Percentiles rank a stretch among this genome's conserved stretches.
phyloP scores from a whole-genome alignment of 2,888 invertebrate species.

The Carabus problematicus region DNA sequence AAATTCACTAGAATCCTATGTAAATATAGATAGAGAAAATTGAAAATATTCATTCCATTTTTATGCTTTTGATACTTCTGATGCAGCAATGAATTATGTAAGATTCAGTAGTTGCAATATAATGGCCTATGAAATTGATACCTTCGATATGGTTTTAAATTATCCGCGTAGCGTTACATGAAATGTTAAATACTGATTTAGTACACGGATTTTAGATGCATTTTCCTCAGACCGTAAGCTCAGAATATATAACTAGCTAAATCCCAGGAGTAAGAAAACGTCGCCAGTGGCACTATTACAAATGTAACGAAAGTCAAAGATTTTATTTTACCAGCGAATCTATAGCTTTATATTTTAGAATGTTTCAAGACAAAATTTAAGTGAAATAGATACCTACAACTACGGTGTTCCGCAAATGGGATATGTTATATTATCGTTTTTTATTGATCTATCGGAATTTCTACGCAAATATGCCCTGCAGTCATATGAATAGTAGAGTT shows the following conservation, averaged over 20 bases:
- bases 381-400: too few species aligned
- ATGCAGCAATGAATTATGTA: too few species aligned
- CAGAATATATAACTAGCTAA: slow-evolving; percentile 5
- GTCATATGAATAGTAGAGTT: too few species aligned
- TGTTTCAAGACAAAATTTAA: slow-evolving; percentile 3
- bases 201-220: slow-evolving; percentile 1
- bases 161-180: background rate
- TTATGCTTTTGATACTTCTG: too few species aligned
- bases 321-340: slow-evolving; percentile 1
- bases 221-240: background rate
- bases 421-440: too few species aligned
- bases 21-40: background rate
- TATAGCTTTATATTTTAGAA: background rate
- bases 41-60: background rate
- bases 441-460: too few species aligned
- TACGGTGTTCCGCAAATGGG: too few species aligned
- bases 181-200: slow-evolving; percentile 13
- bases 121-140: too few species aligned
- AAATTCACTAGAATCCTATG: background rate
- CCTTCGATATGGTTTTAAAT: background rate
- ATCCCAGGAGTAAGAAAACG: slow-evolving; percentile 2
- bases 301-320: background rate
- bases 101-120: too few species aligned
- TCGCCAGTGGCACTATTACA: background rate
- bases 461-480: too few species aligned